Evolutionary conservation across 2,888 invertebrate genomes (phyloP).

Genomic region (Melikaiella ostensackeni): DNA sequence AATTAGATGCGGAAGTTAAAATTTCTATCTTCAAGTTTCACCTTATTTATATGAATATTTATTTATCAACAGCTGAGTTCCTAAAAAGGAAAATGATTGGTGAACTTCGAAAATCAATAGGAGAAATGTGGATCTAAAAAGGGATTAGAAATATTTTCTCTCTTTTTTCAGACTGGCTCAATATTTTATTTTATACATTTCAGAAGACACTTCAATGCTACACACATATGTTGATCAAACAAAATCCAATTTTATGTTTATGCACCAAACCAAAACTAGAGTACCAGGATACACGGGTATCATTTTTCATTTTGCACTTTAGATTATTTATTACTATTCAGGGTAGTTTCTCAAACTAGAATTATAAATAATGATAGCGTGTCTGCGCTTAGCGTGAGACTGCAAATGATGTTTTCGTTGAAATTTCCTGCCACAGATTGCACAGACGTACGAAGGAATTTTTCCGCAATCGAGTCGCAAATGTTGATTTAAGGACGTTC

Average conservation of each 20-base stretch:
- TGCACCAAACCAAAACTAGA: not conserved
- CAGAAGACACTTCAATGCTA: not conserved
- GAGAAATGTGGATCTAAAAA: not conserved
- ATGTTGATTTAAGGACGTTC: conserved; percentile 76
- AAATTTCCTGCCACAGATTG: conserved; percentile 76
- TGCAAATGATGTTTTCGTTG: conserved; percentile 76
- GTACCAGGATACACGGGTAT: not conserved
- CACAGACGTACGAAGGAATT: conserved; percentile 74
- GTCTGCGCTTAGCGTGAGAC: conserved; percentile 67
- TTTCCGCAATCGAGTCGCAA: conserved; percentile 77
- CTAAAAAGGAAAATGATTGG: not conserved
- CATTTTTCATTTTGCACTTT: not conserved
- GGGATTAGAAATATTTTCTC: not conserved
- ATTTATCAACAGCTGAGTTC: too few relatives aligned
- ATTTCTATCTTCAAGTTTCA: too few relatives aligned
- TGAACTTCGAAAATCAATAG: not conserved
- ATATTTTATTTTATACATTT: not conserved
- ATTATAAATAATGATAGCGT: conserved; percentile 53
- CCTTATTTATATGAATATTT: too few relatives aligned
- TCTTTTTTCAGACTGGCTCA: not conserved
- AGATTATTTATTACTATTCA: not conserved
- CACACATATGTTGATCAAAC: not conserved
- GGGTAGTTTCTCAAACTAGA: conserved; percentile 13
- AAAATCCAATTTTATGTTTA: not conserved
- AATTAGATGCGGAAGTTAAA: too few relatives aligned